Base-by-base conservation (phyloP, 1,140 invertebrate genomes). In the Aphelenchoides besseyi region DNA sequence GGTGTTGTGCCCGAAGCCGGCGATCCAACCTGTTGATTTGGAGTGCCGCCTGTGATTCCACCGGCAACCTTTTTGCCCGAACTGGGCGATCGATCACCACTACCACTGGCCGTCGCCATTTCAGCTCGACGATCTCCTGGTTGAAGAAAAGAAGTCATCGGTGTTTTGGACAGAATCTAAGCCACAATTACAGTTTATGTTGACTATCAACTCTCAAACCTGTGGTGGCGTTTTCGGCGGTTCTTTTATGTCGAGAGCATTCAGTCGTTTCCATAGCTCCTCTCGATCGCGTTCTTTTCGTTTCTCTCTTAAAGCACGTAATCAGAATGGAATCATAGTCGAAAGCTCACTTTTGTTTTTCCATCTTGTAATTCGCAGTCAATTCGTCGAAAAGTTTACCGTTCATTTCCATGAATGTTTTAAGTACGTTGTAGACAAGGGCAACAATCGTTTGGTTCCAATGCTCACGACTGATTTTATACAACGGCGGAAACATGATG, bases 391-490 rank as follows among this genome's bases (percentile, higher is more conserved):
- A 88, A 55, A 88, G 81, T 78, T 87, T 87, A 71, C 86, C 86
- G 77, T 88, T 88, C 86, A 88, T 88, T 71, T 88, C 87, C 87
- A 88, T 88, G 75, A 88, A 88, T 23, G 86, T 87, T 74, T 88
- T 88, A 55, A 88, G 83, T 33, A 88, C 87, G 77, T 88, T 88
- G 76, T 88, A 88, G 37, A 88, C 87, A 3, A 88, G 80, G 1
- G 87, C 86, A n/a, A 88, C 86, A 53, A 88, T 88, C 12, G 87
- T 88, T 78, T 87, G 87, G 79, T 88, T 88, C 87, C 87, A 88
- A 80, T 88, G 87, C 64, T 88, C 87, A 76, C 87, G 87, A 36
- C 86, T 87, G 53, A 83, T 83, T 29, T 67, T 82, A 73, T 88
- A 88, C 9, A 88, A 80, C 26, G 86, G 79, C 5, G 86, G 86